These are phyloP conservation scores for Pangasius krempfi DNA, from an alignment of 2,797 vertebrate genomes.

Conservation along the genomic window DNA sequence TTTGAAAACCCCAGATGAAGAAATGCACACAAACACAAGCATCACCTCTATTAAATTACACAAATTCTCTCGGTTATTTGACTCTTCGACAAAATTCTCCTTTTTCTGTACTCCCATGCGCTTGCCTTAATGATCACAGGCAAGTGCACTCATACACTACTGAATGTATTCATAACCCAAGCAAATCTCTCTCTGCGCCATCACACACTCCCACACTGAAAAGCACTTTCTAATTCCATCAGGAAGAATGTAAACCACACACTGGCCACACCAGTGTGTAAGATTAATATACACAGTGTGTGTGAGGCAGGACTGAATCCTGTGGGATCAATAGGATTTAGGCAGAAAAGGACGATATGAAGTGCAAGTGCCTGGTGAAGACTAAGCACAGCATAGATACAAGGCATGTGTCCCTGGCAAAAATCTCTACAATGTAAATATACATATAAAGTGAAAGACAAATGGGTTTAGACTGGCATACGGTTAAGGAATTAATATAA, in stretches of 20 bases:
- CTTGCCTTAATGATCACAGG: background rate
- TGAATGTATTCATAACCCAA: background rate
- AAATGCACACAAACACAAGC: slow-evolving; percentile 3
- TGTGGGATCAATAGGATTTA: background rate
- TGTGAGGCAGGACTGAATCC: background rate
- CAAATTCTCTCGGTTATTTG: background rate
- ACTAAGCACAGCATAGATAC: background rate
- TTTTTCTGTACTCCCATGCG: background rate
- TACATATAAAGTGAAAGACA: background rate
- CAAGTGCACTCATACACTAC: background rate
- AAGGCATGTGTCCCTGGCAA: background rate
- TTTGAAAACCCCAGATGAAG: slow-evolving; percentile 13
- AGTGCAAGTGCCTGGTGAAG: background rate
- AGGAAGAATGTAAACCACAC: background rate
- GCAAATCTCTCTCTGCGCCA: background rate
- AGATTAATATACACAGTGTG: background rate
- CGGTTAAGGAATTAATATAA: background rate
- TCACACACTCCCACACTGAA: background rate
- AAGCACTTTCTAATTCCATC: slow-evolving; percentile 11
- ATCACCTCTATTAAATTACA: background rate
- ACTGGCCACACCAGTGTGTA: background rate
- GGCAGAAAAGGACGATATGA: background rate
- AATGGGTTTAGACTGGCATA: background rate
- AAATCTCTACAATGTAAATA: background rate
- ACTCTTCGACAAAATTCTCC: background rate